Evolutionary conservation across 2,888 invertebrate genomes (phyloP).

Genomic region (Sphinx pinastri): DNA sequence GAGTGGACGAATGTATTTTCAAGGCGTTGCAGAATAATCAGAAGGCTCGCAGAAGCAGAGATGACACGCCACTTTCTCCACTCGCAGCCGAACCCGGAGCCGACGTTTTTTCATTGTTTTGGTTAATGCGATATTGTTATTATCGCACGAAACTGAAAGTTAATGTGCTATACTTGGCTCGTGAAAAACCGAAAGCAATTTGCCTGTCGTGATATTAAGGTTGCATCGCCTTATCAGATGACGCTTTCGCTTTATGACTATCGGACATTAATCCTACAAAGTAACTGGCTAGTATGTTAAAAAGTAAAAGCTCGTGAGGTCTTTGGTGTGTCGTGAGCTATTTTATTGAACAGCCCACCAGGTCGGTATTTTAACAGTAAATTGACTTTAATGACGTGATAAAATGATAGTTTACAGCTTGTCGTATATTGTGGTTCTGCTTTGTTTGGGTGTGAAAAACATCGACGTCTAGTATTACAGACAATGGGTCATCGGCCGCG

Average conservation of each 20-base stretch:
- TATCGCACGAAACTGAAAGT: slow-evolving; percentile 73
- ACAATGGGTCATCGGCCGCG: slow-evolving; percentile 1
- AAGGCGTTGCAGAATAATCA: slow-evolving; percentile 63
- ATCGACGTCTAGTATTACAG: neutral
- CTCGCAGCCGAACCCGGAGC: slow-evolving; percentile 66
- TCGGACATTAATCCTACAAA: slow-evolving; percentile 39
- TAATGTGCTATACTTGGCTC: slow-evolving; percentile 60
- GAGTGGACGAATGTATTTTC: slow-evolving; percentile 53
- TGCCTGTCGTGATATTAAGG: slow-evolving; percentile 49
- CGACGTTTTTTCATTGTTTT: slow-evolving; percentile 71
- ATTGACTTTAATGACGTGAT: slow-evolving; percentile 17
- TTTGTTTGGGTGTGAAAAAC: neutral
- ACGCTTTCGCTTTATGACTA: slow-evolving; percentile 48
- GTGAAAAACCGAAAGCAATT: slow-evolving; percentile 69
- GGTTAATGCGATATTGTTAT: slow-evolving; percentile 72
- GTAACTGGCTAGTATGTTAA: slow-evolving; percentile 36
- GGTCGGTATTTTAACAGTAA: slow-evolving; percentile 3
- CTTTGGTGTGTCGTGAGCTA: neutral
- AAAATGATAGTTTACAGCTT: slow-evolving; percentile 13
- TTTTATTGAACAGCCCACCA: slow-evolving; percentile 36
- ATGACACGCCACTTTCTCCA: slow-evolving; percentile 74
- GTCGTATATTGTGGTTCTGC: slow-evolving; percentile 6
- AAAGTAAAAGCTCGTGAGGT: slow-evolving; percentile 26
- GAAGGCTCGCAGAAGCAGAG: slow-evolving; percentile 51
- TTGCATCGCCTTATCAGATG: slow-evolving; percentile 43